phyloP scores from a whole-genome alignment of 2,113 vertebrate species.

The Pelusios castaneus region DNA sequence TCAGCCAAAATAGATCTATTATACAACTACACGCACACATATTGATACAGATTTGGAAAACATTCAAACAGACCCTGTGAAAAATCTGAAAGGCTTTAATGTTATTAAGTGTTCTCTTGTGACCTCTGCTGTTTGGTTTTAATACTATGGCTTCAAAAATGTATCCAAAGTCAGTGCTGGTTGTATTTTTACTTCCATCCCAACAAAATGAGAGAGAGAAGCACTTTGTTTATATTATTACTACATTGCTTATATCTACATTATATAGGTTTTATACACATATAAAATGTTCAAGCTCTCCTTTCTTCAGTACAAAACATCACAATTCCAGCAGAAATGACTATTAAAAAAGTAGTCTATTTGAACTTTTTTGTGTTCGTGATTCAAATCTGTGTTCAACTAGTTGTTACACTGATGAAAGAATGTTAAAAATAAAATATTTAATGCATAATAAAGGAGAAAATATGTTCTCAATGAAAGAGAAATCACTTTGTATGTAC shows the following conservation, averaged over 20 bases:
- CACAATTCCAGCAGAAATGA: fast-evolving
- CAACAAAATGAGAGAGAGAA: background rate
- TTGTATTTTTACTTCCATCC: background rate
- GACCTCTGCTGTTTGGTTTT: slow-evolving; percentile 63
- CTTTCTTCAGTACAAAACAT: fast-evolving
- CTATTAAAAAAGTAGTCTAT: background rate
- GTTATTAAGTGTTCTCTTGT: slow-evolving; percentile 38
- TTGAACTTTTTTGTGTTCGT: background rate
- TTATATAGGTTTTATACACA: too few relatives aligned
- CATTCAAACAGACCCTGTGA: background rate
- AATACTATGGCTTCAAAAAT: background rate
- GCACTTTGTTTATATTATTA: too few relatives aligned
- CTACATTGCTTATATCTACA: background rate
- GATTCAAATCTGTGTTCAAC: fast-evolving
- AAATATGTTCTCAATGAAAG: background rate
- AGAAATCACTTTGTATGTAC: background rate
- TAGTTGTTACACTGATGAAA: background rate
- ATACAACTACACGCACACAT: background rate
- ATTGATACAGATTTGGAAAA: background rate
- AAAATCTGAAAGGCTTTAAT: background rate
- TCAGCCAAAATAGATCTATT: background rate
- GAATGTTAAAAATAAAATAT: background rate
- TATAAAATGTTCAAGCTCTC: fast-evolving
- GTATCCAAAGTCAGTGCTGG: background rate
- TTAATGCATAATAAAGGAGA: background rate